A percentile compares a stretch with the other conserved stretches of the same genome.
These are phyloP conservation scores for Tapirus indicus DNA, from an alignment of 2,797 vertebrate species.

Conservation along the genomic window DNA sequence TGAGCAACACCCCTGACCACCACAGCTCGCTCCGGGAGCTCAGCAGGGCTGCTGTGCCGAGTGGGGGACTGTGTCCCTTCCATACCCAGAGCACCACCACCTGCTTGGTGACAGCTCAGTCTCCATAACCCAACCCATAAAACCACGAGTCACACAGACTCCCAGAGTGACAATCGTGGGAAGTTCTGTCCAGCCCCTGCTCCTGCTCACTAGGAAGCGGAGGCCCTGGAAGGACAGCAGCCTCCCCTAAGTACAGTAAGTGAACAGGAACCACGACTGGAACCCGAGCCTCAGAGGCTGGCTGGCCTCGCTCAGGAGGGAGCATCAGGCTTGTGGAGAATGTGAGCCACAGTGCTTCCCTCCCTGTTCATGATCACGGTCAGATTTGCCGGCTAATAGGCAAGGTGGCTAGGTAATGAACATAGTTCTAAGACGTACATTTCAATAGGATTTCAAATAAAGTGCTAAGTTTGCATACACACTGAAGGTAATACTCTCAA, in stretches of 20 bases:
- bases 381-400: neutral
- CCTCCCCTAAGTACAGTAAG: neutral
- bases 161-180: neutral
- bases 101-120: neutral
- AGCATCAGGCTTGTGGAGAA: neutral
- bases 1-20: neutral
- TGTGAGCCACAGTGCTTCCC: neutral
- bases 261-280: neutral
- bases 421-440: neutral
- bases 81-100: no score
- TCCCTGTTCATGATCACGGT: neutral
- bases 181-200: neutral
- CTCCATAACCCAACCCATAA: neutral
- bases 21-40: neutral
- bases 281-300: accelerated
- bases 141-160: neutral
- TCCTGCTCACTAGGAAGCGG: neutral
- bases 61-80: neutral
- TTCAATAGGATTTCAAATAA: neutral
- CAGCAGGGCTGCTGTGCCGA: neutral
- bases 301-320: neutral
- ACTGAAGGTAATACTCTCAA: neutral
- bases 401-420: neutral
- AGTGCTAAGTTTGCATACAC: neutral
- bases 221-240: neutral